Evolutionary conservation across 30 jellyfish, hydroid and myxozoan genomes (phyloP).

Genomic region (Nemopilema nomurai): DNA sequence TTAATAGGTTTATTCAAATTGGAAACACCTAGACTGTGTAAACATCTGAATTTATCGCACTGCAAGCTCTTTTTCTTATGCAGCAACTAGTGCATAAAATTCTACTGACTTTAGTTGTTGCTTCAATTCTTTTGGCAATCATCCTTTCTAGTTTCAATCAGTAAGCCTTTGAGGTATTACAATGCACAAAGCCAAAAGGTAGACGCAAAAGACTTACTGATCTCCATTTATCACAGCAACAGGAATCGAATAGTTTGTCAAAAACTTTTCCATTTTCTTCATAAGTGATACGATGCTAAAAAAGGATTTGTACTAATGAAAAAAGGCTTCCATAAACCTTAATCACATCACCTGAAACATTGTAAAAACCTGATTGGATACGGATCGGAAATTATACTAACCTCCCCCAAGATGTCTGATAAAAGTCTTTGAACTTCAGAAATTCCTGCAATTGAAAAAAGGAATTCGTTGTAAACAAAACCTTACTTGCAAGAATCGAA

Average conservation of each 20-base stretch:
- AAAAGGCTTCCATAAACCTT: background rate
- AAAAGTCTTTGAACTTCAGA: conserved; percentile 50
- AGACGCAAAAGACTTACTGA: conserved; percentile 54
- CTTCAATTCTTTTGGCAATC: too few relatives aligned
- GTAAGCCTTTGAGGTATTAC: too few relatives aligned
- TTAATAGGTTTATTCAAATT: too few relatives aligned
- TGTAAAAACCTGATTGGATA: background rate
- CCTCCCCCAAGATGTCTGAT: conserved; percentile 90
- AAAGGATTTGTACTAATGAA: background rate
- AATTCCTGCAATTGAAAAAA: conserved; percentile 60
- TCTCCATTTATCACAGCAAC: conserved; percentile 90
- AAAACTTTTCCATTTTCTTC: conserved; percentile 59
- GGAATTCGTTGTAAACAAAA: background rate
- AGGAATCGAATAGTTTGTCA: conserved; percentile 73
- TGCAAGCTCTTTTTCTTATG: too few relatives aligned
- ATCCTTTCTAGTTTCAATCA: too few relatives aligned
- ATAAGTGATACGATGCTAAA: conserved; percentile 58
- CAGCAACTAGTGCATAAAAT: too few relatives aligned
- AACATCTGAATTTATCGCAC: too few relatives aligned
- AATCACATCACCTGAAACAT: background rate
- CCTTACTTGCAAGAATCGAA: too few relatives aligned
- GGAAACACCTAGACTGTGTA: too few relatives aligned
- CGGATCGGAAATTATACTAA: too few relatives aligned
- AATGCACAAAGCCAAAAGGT: too few relatives aligned
- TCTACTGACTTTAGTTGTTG: too few relatives aligned